phyloP scores from a whole-genome alignment of 2,113 vertebrate genomes.

The Indri indri region DNA sequence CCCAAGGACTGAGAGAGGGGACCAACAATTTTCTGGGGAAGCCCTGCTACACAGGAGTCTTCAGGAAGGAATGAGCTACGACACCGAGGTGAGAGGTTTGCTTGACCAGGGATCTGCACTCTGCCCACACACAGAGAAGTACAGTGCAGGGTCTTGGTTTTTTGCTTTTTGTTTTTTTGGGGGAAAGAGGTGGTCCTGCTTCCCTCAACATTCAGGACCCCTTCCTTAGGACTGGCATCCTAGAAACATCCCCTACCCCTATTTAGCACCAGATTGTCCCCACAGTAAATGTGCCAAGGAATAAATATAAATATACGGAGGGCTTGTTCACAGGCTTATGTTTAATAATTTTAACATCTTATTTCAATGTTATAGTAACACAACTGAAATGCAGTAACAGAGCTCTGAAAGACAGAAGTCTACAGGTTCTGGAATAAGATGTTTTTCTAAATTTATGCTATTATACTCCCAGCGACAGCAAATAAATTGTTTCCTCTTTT shows the following conservation, averaged over 20 bases:
- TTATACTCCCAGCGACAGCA: neutral
- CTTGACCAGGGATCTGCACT: too few species aligned
- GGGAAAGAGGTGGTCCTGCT: neutral
- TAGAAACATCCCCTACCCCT: neutral
- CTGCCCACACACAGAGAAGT: neutral
- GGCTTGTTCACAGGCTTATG: neutral
- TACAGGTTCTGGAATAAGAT: neutral
- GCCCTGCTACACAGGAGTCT: neutral
- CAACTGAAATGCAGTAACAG: neutral
- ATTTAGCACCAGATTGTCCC: neutral
- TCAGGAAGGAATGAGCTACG: neutral
- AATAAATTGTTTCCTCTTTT: neutral
- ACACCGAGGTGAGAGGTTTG: rapidly evolving
- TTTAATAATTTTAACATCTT: neutral
- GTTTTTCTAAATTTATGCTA: neutral
- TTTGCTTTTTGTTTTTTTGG: neutral
- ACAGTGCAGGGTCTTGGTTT: neutral
- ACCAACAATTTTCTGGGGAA: neutral
- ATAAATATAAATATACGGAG: neutral
- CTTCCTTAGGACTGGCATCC: neutral
- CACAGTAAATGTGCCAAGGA: neutral
- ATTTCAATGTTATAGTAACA: neutral
- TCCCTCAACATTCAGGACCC: neutral
- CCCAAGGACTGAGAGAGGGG: neutral
- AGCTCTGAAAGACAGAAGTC: neutral